These are phyloP conservation scores for Rhogogaster chlorosoma DNA, from an alignment of 2,888 invertebrate species.

Conservation along the genomic window DNA sequence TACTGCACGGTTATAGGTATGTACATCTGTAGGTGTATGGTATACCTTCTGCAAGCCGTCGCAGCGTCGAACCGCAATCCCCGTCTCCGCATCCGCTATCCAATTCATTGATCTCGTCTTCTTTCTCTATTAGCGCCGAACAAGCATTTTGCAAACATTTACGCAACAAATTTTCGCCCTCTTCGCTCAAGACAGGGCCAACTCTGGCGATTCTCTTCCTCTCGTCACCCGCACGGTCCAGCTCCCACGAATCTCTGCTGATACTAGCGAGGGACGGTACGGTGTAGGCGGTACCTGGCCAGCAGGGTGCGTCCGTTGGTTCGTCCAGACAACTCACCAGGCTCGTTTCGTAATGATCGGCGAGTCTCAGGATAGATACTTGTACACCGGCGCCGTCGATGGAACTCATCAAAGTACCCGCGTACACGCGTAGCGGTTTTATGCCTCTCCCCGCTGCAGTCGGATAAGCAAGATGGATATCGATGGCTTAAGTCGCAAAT, in stretches of 20 bases:
- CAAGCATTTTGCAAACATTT: constrained; percentile 76
- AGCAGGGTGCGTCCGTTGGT: constrained; percentile 81
- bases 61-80: constrained; percentile 82
- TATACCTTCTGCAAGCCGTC: constrained; percentile 80
- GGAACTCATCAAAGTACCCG: constrained; percentile 85
- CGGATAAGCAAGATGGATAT: constrained; percentile 19
- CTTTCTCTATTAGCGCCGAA: constrained; percentile 65
- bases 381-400: constrained; percentile 90
- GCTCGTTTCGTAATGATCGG: constrained; percentile 73
- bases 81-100: constrained; percentile 84
- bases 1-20: background rate
- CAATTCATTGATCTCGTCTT: constrained; percentile 74
- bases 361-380: constrained; percentile 84
- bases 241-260: constrained; percentile 27
- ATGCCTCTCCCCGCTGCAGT: constrained; percentile 65
- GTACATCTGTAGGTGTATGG: background rate
- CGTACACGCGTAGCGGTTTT: constrained; percentile 68
- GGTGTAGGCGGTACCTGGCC: constrained; percentile 80
- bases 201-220: constrained; percentile 45
- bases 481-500: too few species aligned
- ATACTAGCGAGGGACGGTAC: constrained; percentile 62
- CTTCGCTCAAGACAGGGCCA: constrained; percentile 61
- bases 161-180: constrained; percentile 66
- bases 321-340: constrained; percentile 82
- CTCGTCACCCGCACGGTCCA: constrained; percentile 8